Base-by-base conservation (phyloP, 2,888 invertebrate genomes). In the Patella ulyssiponensis region DNA sequence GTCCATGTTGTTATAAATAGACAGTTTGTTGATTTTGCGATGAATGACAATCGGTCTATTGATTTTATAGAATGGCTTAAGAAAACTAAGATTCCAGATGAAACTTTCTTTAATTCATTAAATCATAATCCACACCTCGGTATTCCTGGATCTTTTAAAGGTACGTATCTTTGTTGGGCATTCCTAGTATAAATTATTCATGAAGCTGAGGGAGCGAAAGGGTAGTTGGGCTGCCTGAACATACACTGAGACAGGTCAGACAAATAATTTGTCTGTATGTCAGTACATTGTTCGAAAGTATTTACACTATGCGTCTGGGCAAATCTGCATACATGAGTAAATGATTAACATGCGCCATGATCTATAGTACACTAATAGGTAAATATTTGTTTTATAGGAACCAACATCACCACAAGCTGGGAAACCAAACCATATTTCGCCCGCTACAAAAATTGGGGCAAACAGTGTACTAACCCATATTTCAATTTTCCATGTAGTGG, bases 51-150 rank as follows among this genome's bases (percentile, higher is more conserved):
- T 12, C 73, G 69, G 4, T 80, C 86, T 5, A 52, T 73, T 27
- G 83, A 83, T 20, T 82, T 88, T 12, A 75, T 84, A 4, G 79
- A 82, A 12, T 88, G 88, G 88, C 79, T 86, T 76, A 77, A 75
- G 15, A 83, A 85, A 53, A 84, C 84, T 20, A 72, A 80, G 4
- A 77, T 82, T 5, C 84, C 88, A 0, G 88, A 88, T 71, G 88
- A 88, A 73, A 81, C 84, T 53, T 86, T 82, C 74, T 88, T 85
- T 78, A 58, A 83, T 20, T 64, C 64, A 23, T 64, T 64, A 14
- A 64, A 64, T 64, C 20, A 64, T 14, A 64, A 64, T 14, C 64
- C 64, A 20, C 64, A 64, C 2, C 64, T 64, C 23, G 20, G 64
- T 64, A 64, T 64, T 11, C 64, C 64, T 23, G 64, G 64, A 12